Evolutionary conservation across 2,888 invertebrate species (phyloP), one percentile per base, ranked within the genome.

Genomic region (Drosophila tripunctata): DNA sequence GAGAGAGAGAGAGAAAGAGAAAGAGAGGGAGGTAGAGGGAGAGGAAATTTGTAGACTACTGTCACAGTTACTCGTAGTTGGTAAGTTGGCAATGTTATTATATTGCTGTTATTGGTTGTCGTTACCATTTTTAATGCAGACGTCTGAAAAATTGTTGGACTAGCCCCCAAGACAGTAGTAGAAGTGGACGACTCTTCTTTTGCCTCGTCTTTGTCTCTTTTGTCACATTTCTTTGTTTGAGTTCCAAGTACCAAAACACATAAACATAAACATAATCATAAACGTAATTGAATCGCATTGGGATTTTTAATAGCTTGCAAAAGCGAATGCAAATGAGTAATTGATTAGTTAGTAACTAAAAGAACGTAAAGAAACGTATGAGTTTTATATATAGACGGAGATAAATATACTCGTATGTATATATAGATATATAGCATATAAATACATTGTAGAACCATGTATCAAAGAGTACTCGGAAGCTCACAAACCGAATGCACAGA

Each of bases 101-200:
- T 40, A 47, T 31, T 56, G 47, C 43, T 55, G 47, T 51, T 55
- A 31, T 38, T 51, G 45, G 41, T 43, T 45, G 38, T 35, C 44
- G 17, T 54, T 44, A 36, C 65, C 71, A 72, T 75, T 70, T 75
- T 17, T 3, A 69, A 21, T 58, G 75, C 70, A 69, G 52, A 45
- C 52, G 63, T 74, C 71, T 54, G 48, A 57, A 57, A n/a, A 40
- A 63, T 63, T 57, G 65, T 64, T 64, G 56, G 54, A 62, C 67
- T 35, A 55, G 63, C 30, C 62, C 52, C 19, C 21, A 8, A 45
- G 65, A 65, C 43, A 43, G 17, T 47, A n/a, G 47, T 4, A 15
- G 12, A 6, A 6, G 10, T 31, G n/a, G 3, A 3, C 12, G 19
- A 41, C 21, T 40, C 21, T n/a, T 4, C 31, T 21, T 8, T 10